Conservation (phyloP, 2,888 invertebrate species). For the Catocala nupta region DNA sequence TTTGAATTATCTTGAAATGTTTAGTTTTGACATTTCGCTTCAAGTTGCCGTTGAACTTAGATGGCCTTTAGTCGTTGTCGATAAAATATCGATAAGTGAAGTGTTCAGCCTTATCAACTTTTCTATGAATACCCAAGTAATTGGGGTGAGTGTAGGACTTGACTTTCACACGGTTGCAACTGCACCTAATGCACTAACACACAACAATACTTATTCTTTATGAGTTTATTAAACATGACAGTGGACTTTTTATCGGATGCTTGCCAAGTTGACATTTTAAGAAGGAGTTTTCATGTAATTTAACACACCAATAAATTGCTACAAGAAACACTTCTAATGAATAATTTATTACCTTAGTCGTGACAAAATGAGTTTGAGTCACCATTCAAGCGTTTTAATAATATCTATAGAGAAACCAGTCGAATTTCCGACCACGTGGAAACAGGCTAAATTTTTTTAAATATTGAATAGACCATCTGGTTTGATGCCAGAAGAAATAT, state of each 20-base stretch:
- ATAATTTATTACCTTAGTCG: constrained; percentile 58
- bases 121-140: constrained; percentile 78
- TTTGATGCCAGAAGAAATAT: constrained; percentile 76
- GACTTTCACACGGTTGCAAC: constrained; percentile 80
- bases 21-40: neutral
- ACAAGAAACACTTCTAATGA: constrained; percentile 48
- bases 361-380: constrained; percentile 46
- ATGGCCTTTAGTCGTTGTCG: constrained; percentile 40
- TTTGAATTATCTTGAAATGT: too few species aligned
- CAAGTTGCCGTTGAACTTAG: constrained; percentile 4
- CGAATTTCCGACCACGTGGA: constrained; percentile 80
- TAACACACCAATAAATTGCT: constrained; percentile 50
- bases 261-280: constrained; percentile 61
- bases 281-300: constrained; percentile 48
- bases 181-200: constrained; percentile 58
- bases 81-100: constrained; percentile 53
- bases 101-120: constrained; percentile 62
- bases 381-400: constrained; percentile 49
- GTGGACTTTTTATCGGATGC: constrained; percentile 49
- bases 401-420: constrained; percentile 58
- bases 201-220: constrained; percentile 50
- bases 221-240: constrained; percentile 48
- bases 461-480: constrained; percentile 83
- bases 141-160: constrained; percentile 75
- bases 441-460: constrained; percentile 51